A percentile compares a stretch with the other conserved stretches of the same genome.
phyloP scores from a whole-genome alignment of 2,113 vertebrate species.

The Sardina pilchardus region DNA sequence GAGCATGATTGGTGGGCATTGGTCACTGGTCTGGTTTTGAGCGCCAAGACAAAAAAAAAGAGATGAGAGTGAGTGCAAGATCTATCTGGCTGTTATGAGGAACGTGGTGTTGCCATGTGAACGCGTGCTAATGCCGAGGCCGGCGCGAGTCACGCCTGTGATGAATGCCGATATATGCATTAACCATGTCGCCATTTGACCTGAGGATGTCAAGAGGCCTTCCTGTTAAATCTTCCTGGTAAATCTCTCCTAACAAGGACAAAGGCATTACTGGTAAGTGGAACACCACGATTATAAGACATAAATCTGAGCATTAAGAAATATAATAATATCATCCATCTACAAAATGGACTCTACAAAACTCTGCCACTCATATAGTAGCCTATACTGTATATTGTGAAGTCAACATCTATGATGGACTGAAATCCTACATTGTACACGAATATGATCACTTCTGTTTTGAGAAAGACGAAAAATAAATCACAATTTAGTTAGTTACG shows the following conservation, averaged over 20 bases:
- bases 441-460: neutral
- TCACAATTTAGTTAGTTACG: neutral
- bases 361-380: neutral
- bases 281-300: neutral
- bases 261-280: neutral
- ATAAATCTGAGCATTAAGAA: neutral
- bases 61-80: neutral
- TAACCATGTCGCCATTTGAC: constrained; percentile 35
- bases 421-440: neutral
- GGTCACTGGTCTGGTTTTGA: neutral
- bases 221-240: neutral
- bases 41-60: neutral
- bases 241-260: neutral
- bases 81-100: constrained; percentile 32
- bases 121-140: constrained; percentile 8
- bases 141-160: neutral
- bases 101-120: constrained; percentile 44
- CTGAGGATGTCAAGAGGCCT: constrained; percentile 7
- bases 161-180: constrained; percentile 47
- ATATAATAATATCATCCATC: neutral
- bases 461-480: neutral
- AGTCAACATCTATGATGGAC: neutral
- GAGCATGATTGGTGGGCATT: neutral
- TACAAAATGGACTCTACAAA: neutral
- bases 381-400: neutral